Base-by-base conservation (phyloP, 2,888 invertebrate species). In the Synergus japonicus region DNA sequence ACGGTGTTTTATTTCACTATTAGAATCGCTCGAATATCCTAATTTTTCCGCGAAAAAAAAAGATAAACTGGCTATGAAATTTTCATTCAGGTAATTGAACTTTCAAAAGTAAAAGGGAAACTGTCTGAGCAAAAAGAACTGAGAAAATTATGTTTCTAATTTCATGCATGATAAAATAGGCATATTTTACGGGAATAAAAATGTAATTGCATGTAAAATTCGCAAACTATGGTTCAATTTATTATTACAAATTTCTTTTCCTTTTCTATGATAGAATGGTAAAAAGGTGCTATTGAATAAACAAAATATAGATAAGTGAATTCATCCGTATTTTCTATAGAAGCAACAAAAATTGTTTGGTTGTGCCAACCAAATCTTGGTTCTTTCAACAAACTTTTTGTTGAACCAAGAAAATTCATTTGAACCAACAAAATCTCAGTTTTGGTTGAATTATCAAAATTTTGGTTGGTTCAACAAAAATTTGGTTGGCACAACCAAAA, bases 1-100 rank as follows among this genome's bases (percentile, higher is more conserved):
- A 5, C 41, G 8, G 37, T 10, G 18, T 37, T 73, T 73, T 37
- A 58, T 73, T 58, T n/a, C 12, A n/a, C 73, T n/a, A 73, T 73
- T 73, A 37, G 22, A 49, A 13, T n/a, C 10, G 37, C n/a, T 2
- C 4, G 4, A 54, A 54, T 73, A 4, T 37, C 15, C 29, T 73
- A 29, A 73, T 37, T 18, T 54, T 73, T 10, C 8, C n/a, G 9
- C 4, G 15, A 10, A 18, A 73, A 37, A 66, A 4, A 37, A 66
- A 1, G 63, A 69, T n/a, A 66, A 41, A n/a, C 8, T 67, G 13
- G 5, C 67, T 22, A 46, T 46, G 18, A 22, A 67, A 67, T 44
- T 67, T 67, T 22, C 18, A 67, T 43, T 46, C 13, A 22, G 5
- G 5, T 29, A 67, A 46, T 67, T 46, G 44, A 22, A 18, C 22